Evolutionary conservation across 2,797 vertebrate genomes (phyloP), one percentile per base, ranked within the genome.

Genomic region (Chelon auratus): DNA sequence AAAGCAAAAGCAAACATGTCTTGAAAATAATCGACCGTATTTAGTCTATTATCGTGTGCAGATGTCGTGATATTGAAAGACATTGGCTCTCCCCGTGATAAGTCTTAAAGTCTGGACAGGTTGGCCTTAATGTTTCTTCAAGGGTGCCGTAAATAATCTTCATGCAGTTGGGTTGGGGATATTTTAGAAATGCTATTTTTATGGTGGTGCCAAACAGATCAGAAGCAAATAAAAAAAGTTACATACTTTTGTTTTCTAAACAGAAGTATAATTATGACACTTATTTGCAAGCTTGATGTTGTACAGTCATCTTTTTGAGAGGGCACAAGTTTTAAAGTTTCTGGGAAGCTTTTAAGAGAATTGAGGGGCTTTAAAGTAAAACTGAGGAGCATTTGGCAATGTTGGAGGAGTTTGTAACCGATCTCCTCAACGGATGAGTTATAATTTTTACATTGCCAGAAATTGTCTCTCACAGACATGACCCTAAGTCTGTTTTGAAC

Each of bases 1-100:
- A 95, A 95, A 95, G 92, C 88, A 92, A 92, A 89, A 91, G 85
- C 92, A 93, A 94, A 91, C 91, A 93, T 91, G 93, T 94, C 91
- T 93, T 93, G 91, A 93, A 93, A 93, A 94, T 92, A 93, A 83
- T 92, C 92, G 91, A 93, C 91, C 92, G 91, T 92, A 89, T 92
- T 93, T 91, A 80, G 88, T 93, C 91, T 92, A 91, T 90, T 85
- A 85, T 93, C 74, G 85, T 87, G 82, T 93, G 91, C 92, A 91
- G 89, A 92, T 93, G 90, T 91, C 86, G 90, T 77, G 75, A 88
- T 91, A 82, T 89, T 90, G 84, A 90, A 91, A 92, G 93, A 93
- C 91, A 91, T 90, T 82, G 80, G 90, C 93, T 92, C 90, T 93
- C 91, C 88, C 91, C 88, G 68, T 80, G 85, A 87, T 88, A 85